A percentile compares a stretch with the other conserved stretches of the same genome.
phyloP scores from a whole-genome alignment of 2,113 vertebrate species.

The Callaeas wilsoni region DNA sequence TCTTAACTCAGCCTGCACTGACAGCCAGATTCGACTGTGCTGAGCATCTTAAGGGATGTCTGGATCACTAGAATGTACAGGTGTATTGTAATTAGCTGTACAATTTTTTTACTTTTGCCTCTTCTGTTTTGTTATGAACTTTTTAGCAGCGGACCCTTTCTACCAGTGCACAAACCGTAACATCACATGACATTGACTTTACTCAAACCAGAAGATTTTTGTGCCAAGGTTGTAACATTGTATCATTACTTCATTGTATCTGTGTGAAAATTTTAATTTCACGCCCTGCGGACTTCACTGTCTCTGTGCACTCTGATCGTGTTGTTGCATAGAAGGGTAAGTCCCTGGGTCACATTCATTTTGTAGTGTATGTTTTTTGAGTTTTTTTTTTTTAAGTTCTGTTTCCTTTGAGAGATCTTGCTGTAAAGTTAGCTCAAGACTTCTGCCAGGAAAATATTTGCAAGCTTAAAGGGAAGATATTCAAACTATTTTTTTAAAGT shows the following conservation, averaged over 20 bases:
- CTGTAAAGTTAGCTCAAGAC: constrained; percentile 2
- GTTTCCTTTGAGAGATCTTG: constrained; percentile 42
- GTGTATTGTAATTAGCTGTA: neutral
- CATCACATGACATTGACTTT: constrained; percentile 58
- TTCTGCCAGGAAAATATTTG: constrained; percentile 8
- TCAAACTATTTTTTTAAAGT: neutral
- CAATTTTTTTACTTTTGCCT: constrained; percentile 2
- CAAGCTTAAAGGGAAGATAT: neutral
- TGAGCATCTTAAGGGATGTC: neutral
- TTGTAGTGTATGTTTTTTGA: neutral
- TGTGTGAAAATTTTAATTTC: constrained; percentile 71
- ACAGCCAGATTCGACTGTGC: neutral
- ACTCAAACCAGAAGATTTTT: constrained; percentile 62
- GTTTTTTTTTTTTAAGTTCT: neutral
- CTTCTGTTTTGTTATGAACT: constrained; percentile 17
- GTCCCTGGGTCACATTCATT: constrained; percentile 61
- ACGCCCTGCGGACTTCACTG: constrained; percentile 58
- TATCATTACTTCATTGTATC: constrained; percentile 66
- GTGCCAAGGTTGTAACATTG: constrained; percentile 54
- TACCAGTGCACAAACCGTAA: constrained; percentile 31
- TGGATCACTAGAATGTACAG: neutral
- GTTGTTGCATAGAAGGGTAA: constrained; percentile 59
- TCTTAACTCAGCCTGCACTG: neutral
- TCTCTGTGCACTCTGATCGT: constrained; percentile 48
- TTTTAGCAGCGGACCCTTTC: constrained; percentile 44